Evolutionary conservation across 2,888 invertebrate species (phyloP).

Genomic region (Salpingus planirostris): DNA sequence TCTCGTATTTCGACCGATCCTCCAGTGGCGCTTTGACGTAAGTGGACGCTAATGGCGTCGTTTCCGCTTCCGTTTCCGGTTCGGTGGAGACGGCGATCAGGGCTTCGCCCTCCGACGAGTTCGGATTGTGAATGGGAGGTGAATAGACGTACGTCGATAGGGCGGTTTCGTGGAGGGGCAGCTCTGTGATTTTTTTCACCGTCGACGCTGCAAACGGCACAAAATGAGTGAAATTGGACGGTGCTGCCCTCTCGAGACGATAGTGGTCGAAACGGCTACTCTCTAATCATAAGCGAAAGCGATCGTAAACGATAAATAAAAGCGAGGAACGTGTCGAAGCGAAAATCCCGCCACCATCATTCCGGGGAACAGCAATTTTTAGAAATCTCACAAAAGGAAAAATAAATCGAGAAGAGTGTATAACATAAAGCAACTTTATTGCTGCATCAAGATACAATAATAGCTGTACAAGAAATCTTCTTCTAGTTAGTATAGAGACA

Average conservation of each 20-base stretch:
- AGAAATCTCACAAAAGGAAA: slow-evolving; percentile 24
- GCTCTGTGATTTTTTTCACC: slow-evolving; percentile 24
- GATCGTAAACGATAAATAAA: slow-evolving; percentile 10
- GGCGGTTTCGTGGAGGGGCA: slow-evolving; percentile 21
- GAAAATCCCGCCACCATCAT: slow-evolving; percentile 38
- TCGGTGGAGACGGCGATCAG: slow-evolving; percentile 37
- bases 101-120: slow-evolving; percentile 38
- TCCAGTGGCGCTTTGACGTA: slow-evolving; percentile 57
- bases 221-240: no score
- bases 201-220: no score
- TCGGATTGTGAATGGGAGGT: slow-evolving; percentile 20
- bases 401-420: slow-evolving; percentile 22
- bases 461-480: slow-evolving; percentile 29
- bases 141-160: slow-evolving; percentile 29
- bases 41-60: slow-evolving; percentile 44
- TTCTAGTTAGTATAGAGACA: slow-evolving; percentile 23
- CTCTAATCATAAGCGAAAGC: no score
- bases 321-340: no score
- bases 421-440: slow-evolving; percentile 42
- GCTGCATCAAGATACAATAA: slow-evolving; percentile 35
- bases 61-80: slow-evolving; percentile 25
- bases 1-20: slow-evolving; percentile 71
- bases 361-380: slow-evolving; percentile 44
- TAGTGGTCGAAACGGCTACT: no score
- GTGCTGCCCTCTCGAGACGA: no score